phyloP scores from a whole-genome alignment of 64 coral and sea anemone species.

The Pocillopora verrucosa region DNA sequence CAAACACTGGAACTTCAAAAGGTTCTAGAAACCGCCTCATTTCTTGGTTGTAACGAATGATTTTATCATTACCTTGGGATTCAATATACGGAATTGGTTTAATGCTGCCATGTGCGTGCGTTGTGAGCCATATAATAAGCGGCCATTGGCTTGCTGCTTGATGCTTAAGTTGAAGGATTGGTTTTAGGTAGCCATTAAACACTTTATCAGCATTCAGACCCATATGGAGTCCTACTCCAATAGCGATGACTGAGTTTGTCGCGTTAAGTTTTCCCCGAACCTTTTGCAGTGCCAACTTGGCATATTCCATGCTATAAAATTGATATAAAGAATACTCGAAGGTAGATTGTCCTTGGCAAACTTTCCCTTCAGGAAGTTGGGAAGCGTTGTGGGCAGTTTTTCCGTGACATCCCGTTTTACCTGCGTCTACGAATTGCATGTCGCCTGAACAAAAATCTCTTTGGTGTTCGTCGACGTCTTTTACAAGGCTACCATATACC shows the following conservation, averaged over 20 bases:
- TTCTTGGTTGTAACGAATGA: conserved; percentile 39
- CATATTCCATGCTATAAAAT: conserved; percentile 25
- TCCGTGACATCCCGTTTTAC: conserved; percentile 53
- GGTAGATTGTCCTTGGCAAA: conserved; percentile 38
- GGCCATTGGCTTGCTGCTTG: conserved; percentile 49
- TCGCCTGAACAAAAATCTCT: conserved; percentile 47
- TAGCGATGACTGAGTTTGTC: conserved; percentile 47
- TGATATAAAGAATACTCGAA: conserved; percentile 56
- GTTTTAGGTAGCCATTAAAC: conserved; percentile 36
- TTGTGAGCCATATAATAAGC: conserved; percentile 59
- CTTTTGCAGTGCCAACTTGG: conserved; percentile 10
- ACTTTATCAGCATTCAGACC: conserved; percentile 23
- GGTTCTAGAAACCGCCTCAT: conserved; percentile 53
- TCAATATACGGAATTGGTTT: conserved; percentile 56
- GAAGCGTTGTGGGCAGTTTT: conserved; percentile 22
- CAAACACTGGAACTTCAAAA: conserved; percentile 46
- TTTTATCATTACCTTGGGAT: conserved; percentile 45
- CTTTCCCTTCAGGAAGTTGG: conserved; percentile 21
- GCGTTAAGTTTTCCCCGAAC: conserved; percentile 44
- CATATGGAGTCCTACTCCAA: conserved; percentile 66
- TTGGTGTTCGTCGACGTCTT: conserved; percentile 28
- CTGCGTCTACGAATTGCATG: conserved; percentile 79
- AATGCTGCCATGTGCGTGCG: conserved; percentile 67
- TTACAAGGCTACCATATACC: conserved; percentile 28
- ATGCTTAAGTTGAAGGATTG: conserved; percentile 42